Evolutionary conservation across 1,140 invertebrate genomes (phyloP), one percentile per base, ranked within the genome.

Genomic region (Drosophila elegans): DNA sequence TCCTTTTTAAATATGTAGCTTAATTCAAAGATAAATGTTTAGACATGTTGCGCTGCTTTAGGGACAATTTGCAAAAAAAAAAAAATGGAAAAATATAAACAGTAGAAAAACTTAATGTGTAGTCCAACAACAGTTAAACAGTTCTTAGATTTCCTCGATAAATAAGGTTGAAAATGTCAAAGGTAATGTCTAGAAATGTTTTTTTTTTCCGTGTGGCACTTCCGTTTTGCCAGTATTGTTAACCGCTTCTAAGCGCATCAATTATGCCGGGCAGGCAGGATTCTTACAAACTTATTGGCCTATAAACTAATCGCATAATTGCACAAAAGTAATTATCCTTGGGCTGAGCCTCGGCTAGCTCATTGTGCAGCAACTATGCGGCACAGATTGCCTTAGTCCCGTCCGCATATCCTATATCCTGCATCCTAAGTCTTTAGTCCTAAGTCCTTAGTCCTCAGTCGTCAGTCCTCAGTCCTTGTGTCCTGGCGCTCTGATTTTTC

Each of bases 261-360:
- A 86, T 81, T 86, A 81, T 81, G 75, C 51, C 48, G 46, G 46
- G 29, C 7, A 44, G 49, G 42, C 13, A 44, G 49, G 42, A n/a
- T 45, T 49, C 55, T 80, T 84, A 73, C 57, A 78, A 57, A 90
- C 62, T 72, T 90, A 89, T 89, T 89, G 84, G 84, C 84, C 84
- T 89, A 89, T 89, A 89, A 89, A 89, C 85, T 90, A 89, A 89
- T 89, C 84, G 77, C 74, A 89, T 89, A 89, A 89, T 89, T 80
- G 85, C 66, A 90, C 77, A 80, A 80, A 90, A 84, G 80, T 90
- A 89, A 90, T 89, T 89, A 89, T 84, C 63, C 64, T 57, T 48
- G 62, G 46, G 71, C 76, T 69, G 49, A 60, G 49, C 54, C 64
- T 45, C 3, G 29, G 34, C 36, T 55, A 25, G 41, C 42, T 41